Percentiles rank a stretch among this genome's conserved stretches.
Conservation (phyloP, 2,113 vertebrate genomes). For the Nyctibius bracteatus region DNA sequence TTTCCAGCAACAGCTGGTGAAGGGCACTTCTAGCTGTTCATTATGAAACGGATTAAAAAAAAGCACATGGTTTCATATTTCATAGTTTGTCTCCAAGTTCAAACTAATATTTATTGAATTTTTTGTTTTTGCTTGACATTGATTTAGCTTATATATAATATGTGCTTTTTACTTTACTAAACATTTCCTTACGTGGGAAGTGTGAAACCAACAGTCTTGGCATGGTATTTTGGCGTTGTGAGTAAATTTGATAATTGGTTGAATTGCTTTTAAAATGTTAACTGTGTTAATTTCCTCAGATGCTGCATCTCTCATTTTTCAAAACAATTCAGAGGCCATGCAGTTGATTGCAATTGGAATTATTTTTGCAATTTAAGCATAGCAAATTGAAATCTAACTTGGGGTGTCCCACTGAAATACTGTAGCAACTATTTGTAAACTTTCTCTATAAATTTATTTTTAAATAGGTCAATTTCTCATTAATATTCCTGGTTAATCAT, state of each 20-base stretch:
- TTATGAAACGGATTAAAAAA: not conserved
- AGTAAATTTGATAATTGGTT: not conserved
- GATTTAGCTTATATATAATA: not conserved
- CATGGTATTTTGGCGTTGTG: not conserved
- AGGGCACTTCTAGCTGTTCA: not conserved
- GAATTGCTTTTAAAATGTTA: not conserved
- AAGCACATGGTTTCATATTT: not conserved
- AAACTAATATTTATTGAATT: not conserved
- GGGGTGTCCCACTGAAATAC: not conserved
- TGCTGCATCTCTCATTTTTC: not conserved
- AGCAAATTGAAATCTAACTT: not conserved
- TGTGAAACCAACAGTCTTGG: conserved; percentile 29
- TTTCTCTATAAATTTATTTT: not conserved
- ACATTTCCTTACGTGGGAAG: not conserved
- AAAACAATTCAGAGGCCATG: not conserved
- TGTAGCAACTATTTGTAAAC: not conserved
- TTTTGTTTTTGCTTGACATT: conserved; percentile 2
- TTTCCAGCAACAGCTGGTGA: conserved; percentile 27
- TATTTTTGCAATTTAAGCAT: not conserved
- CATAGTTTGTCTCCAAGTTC: not conserved
- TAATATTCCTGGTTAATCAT: not conserved
- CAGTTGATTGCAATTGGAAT: not conserved
- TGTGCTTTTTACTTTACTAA: conserved; percentile 11
- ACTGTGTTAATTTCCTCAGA: not conserved
- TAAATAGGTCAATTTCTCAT: not conserved